phyloP scores from a whole-genome alignment of 2,888 invertebrate genomes.

The Habroteleia sp. region DNA sequence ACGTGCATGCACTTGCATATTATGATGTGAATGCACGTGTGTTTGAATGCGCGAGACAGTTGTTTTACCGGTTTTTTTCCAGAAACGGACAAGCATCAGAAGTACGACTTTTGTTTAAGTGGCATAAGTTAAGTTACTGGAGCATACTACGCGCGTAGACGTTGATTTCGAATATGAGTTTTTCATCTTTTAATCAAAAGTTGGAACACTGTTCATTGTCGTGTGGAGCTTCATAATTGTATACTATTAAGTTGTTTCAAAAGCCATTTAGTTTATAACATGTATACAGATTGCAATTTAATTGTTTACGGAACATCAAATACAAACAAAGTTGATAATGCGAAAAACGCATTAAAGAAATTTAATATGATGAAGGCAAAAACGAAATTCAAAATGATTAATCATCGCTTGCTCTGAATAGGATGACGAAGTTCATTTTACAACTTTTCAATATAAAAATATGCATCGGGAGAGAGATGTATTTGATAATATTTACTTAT shows the following conservation, averaged over 20 bases:
- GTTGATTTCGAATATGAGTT: constrained; percentile 19
- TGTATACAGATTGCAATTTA: constrained; percentile 24
- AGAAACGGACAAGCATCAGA: constrained; percentile 49
- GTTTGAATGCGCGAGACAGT: constrained; percentile 33
- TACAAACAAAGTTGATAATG: constrained; percentile 8
- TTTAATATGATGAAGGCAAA: constrained; percentile 43
- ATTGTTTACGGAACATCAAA: constrained; percentile 35
- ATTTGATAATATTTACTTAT: no score
- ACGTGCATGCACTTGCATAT: no score
- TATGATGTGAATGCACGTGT: constrained; percentile 34
- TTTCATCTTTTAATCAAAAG: constrained; percentile 18
- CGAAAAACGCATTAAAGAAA: constrained; percentile 20
- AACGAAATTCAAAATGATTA: constrained; percentile 44
- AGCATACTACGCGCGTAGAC: constrained; percentile 24
- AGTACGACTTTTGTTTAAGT: constrained; percentile 47
- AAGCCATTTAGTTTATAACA: constrained; percentile 10
- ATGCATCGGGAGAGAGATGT: constrained; percentile 17
- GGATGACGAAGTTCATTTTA: constrained; percentile 19
- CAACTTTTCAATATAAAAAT: constrained; percentile 11
- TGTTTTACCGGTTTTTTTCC: constrained; percentile 50
- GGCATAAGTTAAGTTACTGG: constrained; percentile 28
- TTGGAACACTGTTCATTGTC: constrained; percentile 23
- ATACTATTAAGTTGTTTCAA: constrained; percentile 30
- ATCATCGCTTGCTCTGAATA: constrained; percentile 49
- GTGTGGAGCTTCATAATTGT: constrained; percentile 22